A percentile compares a stretch with the other conserved stretches of the same genome.
Evolutionary conservation across 2,888 invertebrate genomes (phyloP).

Genomic region (Xestobium rufovillosum): DNA sequence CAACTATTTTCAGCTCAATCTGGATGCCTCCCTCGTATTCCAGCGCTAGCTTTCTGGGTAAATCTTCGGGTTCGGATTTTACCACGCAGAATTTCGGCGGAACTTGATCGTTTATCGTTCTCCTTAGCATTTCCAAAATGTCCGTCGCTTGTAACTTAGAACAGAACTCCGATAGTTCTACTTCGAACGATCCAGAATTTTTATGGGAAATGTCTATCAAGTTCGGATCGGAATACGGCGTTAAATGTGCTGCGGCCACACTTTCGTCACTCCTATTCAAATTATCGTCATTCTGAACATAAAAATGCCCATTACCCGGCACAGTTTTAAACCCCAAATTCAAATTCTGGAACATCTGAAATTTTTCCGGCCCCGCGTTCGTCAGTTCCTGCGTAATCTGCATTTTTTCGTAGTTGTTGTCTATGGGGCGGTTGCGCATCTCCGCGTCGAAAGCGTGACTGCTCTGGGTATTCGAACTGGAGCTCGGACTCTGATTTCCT

Average conservation of each 20-base stretch:
- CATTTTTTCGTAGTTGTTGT: slow-evolving; percentile 33
- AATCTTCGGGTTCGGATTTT: slow-evolving; percentile 33
- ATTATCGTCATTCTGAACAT: slow-evolving; percentile 15
- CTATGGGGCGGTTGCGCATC: slow-evolving; percentile 32
- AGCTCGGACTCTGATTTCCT: slow-evolving; percentile 42
- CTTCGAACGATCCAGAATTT: slow-evolving; percentile 52
- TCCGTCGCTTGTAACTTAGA: slow-evolving; percentile 71
- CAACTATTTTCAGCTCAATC: slow-evolving; percentile 75
- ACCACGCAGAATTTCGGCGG: slow-evolving; percentile 61
- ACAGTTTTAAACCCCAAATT: slow-evolving; percentile 25
- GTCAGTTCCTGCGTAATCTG: slow-evolving; percentile 36
- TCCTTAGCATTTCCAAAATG: slow-evolving; percentile 71
- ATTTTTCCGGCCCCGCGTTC: slow-evolving; percentile 33
- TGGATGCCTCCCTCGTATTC: slow-evolving; percentile 65
- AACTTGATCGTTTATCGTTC: slow-evolving; percentile 67
- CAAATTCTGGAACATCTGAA: slow-evolving; percentile 36
- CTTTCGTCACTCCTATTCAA: slow-evolving; percentile 12
- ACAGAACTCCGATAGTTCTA: slow-evolving; percentile 71
- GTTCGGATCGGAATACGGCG: slow-evolving; percentile 11
- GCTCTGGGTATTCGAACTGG: slow-evolving; percentile 40
- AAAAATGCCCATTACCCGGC: slow-evolving; percentile 17
- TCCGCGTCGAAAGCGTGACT: slow-evolving; percentile 36
- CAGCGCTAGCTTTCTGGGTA: slow-evolving; percentile 36
- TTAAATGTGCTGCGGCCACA: slow-evolving; percentile 7
- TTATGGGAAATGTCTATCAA: too few species aligned